Base-by-base conservation (phyloP, 1,140 invertebrate species). In the Manduca sexta region DNA sequence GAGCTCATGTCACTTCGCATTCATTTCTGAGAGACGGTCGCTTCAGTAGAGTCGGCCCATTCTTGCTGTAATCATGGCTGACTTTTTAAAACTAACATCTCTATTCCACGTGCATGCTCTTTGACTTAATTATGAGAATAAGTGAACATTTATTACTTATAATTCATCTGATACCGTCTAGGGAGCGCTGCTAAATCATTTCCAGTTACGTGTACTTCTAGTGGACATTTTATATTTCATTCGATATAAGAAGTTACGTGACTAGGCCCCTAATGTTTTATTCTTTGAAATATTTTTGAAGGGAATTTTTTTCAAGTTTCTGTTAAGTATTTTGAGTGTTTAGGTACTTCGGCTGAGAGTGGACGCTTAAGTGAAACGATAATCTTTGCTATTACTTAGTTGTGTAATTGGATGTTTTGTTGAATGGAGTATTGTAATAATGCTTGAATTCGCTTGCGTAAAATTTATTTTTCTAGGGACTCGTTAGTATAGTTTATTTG, bases 111-210 rank as follows among this genome's bases (percentile, higher is more conserved):
- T n/a, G n/a, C n/a, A 2, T 26, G 21, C 21, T 26, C 21, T 26
- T 5, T 26, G 53, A 64, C 57, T 71, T 69, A 71, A 71, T 71
- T 65, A 69, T 62, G 64, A 49, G 59, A 67, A 70, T 65, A 71
- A 67, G 56, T 65, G 55, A 53, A 49, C 58, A 64, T 47, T 65
- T 71, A 66, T 60, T 64, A 64, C 45, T 62, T 60, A 66, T 65
- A 65, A 63, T 62, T 64, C 52, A 53, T 52, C 54, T 56, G 60
- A 69, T 68, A 55, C 51, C 37, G 45, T 48, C 42, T 53, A 49
- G 45, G n/a, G 49, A 45, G 47, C 16, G 29, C 49, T 38, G 47
- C 39, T 52, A 48, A 56, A 56, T 51, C 44, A 48, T 37, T 50
- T 48, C 29, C 5, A 30, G 17, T 31, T 46, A 45, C 18, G 18